Base-by-base conservation (phyloP, 1,140 invertebrate species). In the Phymastichus coffea region DNA sequence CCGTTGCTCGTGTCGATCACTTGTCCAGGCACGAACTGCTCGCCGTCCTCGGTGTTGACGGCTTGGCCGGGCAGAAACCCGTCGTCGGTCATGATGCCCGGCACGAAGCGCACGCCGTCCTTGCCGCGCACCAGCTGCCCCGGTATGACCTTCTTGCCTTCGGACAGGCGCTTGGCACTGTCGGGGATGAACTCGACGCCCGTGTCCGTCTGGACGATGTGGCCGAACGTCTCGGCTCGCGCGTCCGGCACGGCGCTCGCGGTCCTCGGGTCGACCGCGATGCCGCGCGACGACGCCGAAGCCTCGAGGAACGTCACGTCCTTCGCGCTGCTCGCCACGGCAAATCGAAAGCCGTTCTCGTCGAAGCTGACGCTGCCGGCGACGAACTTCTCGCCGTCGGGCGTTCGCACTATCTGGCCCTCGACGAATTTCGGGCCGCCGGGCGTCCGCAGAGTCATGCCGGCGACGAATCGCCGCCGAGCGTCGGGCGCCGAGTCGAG, bases 31-130 rank as follows among this genome's bases (percentile, higher is more conserved):
- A 85, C 76, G 70, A 90, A 89, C 59, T 88, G 85, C 70, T 89
- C 87, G 2, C 86, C 86, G 54, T 82, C 84, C 69, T 87, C 85
- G 4, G 86, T 88, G 57, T 81, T 84, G 0, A 89, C 84, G 57
- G 86, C 81, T 77, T 89, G 87, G 3, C 88, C 88, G 0, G 88
- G 87, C 12, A 89, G 78, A 68, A 91, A 90, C 28, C 84, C 85
- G 43, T 84, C 79, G 53, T 87, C 84, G 0, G 85, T 83, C 76
- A 87, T 85, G 65, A 85, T 84, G 51, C 88, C 88, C 8, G 87
- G 87, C 4, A 89, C 84, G 71, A 89, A 89, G 41, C 85, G 81
- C 22, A 86, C 83, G 49, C 84, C 82, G 49, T 84, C 84, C 17
- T 78, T 78, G 47, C 82, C 83, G 66, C 84, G 82, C 2, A 87